Evolutionary conservation across 2,888 invertebrate species (phyloP).

Genomic region (Automeris io): DNA sequence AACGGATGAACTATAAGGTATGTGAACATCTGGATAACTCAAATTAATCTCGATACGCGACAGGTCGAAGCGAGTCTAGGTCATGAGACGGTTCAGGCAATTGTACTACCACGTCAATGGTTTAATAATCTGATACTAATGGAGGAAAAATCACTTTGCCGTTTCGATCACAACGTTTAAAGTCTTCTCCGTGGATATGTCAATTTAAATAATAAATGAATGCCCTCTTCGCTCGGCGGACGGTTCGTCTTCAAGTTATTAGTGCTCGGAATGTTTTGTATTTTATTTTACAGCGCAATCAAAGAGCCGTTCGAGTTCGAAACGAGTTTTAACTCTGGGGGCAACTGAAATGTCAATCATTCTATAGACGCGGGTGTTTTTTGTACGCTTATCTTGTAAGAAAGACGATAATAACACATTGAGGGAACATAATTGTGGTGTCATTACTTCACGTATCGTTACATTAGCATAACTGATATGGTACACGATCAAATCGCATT

Average conservation of each 20-base stretch:
- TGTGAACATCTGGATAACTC: too few species aligned
- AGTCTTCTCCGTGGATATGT: too few species aligned
- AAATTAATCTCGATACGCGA: too few species aligned
- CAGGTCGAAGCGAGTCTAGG: too few species aligned
- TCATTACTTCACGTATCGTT: conserved; percentile 33
- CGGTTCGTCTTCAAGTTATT: conserved; percentile 8
- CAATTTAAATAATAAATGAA: not conserved
- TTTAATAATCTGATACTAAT: too few species aligned
- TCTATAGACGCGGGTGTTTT: conserved; percentile 35
- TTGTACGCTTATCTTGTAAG: conserved; percentile 27
- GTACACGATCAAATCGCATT: conserved; percentile 18
- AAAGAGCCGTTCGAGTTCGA: conserved; percentile 19
- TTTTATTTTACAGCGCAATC: conserved; percentile 12
- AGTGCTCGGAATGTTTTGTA: not conserved
- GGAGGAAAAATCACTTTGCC: too few species aligned
- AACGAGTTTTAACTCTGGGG: conserved; percentile 31
- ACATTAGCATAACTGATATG: conserved; percentile 34
- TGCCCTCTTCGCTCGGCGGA: too few species aligned
- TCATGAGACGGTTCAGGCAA: too few species aligned
- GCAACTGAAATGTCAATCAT: conserved; percentile 43
- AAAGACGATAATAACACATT: conserved; percentile 37
- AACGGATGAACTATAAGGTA: too few species aligned
- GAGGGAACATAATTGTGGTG: conserved; percentile 34
- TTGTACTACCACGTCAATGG: too few species aligned
- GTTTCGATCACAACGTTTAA: too few species aligned